These are phyloP conservation scores for Clepsis dumicolana DNA, from an alignment of 2,888 invertebrate genomes.

Conservation along the genomic window DNA sequence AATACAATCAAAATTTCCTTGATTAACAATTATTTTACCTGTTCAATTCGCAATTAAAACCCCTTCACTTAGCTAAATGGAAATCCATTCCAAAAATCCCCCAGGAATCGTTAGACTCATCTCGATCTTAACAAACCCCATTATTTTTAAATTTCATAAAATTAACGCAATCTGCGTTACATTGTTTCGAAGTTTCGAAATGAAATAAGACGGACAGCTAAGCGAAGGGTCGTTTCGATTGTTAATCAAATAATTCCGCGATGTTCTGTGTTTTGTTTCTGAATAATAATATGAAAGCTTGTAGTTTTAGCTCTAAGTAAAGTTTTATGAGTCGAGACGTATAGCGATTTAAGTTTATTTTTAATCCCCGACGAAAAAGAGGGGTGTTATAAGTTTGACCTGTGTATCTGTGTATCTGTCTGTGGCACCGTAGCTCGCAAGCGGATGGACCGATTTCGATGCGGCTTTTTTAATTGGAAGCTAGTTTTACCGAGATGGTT, in stretches of 20 bases:
- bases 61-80: constrained; percentile 3
- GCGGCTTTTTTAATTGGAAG: too few relatives aligned
- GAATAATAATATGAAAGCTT: neutral
- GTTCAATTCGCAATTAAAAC: neutral
- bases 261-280: neutral
- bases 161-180: constrained; percentile 2
- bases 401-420: too few relatives aligned
- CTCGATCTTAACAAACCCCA: constrained; percentile 14
- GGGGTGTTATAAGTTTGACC: too few relatives aligned
- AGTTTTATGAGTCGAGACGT: too few relatives aligned
- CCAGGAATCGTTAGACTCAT: neutral
- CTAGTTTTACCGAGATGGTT: too few relatives aligned
- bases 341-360: too few relatives aligned
- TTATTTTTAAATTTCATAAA: constrained; percentile 7
- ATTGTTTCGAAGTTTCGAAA: constrained; percentile 15
- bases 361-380: too few relatives aligned
- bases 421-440: too few relatives aligned
- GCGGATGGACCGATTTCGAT: too few relatives aligned
- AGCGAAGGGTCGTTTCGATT: neutral
- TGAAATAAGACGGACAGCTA: neutral
- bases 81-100: constrained; percentile 11
- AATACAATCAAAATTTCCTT: neutral
- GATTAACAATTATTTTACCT: neutral
- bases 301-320: too few relatives aligned
- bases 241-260: neutral